Evolutionary conservation across 2,113 vertebrate species (phyloP), one percentile per base, ranked within the genome.

Genomic region (Suricata suricatta): DNA sequence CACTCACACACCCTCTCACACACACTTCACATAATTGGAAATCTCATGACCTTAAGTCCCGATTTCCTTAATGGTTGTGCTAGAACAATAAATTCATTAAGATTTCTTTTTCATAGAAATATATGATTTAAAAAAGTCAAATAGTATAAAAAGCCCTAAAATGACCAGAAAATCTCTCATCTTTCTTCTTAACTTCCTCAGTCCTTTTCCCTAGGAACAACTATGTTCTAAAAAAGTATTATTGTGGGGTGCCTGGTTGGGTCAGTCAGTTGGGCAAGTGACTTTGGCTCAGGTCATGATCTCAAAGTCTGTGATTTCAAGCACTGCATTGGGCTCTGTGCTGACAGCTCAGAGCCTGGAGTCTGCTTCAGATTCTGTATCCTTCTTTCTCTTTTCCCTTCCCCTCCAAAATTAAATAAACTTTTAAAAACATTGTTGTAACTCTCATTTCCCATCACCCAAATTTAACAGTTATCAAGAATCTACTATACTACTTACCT

Each of bases 371-470:
- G 10, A 47, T 47, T 47, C 44, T 47, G 44, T 47, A 10, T 47
- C 44, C 10, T 10, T 10, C 44, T 47, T 10, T 47, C 44, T 47
- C 44, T 47, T 47, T 8, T 47, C 44, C 44, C 44, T 47, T 10
- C 44, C 44, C 44, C 44, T 8, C 10, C 44, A 47, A 47, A 47
- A 47, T 47, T 47, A 47, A 47, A 47, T 47, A 47, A 47, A 47
- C 44, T 14, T 50, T 50, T 50, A 50, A 50, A 50, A 25, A 44
- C 57, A 76, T 50, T 63, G 41, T n/a, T 82, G 3, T 85, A 76
- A 72, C 4, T 0, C 5, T 0, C 0, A 4, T 72, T 85, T 44
- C 1, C 3, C 5, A 57, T 69, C 44, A 50, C 21, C 29, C 27
- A 83, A 35, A 91, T 57, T 82, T 79, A 50, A 71, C 25, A 57